Percentiles rank a stretch among this genome's conserved stretches.
Evolutionary conservation across 2,113 vertebrate species (phyloP).

Genomic region (Anolis carolinensis): DNA sequence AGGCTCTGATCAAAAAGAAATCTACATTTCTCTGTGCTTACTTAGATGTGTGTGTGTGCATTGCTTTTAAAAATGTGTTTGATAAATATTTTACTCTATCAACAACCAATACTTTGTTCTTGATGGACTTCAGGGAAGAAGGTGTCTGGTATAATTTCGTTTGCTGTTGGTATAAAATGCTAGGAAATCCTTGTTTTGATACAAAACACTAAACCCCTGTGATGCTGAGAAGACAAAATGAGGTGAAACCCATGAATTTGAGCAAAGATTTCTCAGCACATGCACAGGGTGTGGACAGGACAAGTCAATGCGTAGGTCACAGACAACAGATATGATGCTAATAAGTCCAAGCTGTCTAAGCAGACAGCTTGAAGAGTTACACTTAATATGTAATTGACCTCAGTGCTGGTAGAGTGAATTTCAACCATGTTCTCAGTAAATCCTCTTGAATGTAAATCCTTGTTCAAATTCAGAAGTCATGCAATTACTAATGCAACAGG

Average conservation of each 20-base stretch:
- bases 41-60: slow-evolving; percentile 54
- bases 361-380: too few relatives aligned
- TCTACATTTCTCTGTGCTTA: slow-evolving; percentile 36
- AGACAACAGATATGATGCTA: too few relatives aligned
- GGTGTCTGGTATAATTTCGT: slow-evolving; percentile 49
- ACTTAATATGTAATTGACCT: too few relatives aligned
- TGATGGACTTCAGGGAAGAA: slow-evolving; percentile 26
- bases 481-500: too few relatives aligned
- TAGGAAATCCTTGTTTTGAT: slow-evolving; percentile 15
- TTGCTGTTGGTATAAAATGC: slow-evolving; percentile 27
- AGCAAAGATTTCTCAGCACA: background rate
- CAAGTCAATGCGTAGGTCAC: too few relatives aligned
- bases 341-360: too few relatives aligned
- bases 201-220: background rate
- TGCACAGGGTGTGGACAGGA: accelerated
- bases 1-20: slow-evolving; percentile 73
- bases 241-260: background rate
- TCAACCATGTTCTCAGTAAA: too few relatives aligned
- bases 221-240: accelerated
- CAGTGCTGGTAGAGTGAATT: too few relatives aligned
- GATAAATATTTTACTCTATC: slow-evolving; percentile 74
- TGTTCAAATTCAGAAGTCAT: too few relatives aligned
- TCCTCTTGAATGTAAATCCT: too few relatives aligned
- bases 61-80: slow-evolving; percentile 55
- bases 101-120: slow-evolving; percentile 69